phyloP scores from a whole-genome alignment of 2,797 vertebrate genomes.

The Anas georgica region DNA sequence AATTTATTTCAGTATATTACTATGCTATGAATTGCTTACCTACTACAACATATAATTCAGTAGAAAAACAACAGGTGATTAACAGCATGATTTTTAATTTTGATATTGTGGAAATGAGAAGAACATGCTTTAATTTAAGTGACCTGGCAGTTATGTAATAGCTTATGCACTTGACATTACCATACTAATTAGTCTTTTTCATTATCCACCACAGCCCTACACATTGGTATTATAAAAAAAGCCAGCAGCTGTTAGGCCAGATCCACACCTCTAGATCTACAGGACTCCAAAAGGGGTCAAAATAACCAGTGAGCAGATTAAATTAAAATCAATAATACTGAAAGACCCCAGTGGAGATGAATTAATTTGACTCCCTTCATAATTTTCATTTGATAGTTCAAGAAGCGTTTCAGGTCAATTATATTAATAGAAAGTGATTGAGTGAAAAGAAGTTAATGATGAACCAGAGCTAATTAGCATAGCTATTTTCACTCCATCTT shows the following conservation, averaged over 20 bases:
- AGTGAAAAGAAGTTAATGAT: conserved; percentile 59
- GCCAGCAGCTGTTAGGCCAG: background rate
- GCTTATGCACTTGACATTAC: background rate
- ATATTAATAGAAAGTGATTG: conserved; percentile 50
- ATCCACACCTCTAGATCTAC: background rate
- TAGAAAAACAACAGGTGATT: conserved; percentile 25
- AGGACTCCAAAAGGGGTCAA: background rate
- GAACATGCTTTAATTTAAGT: conserved; percentile 21
- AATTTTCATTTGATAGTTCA: conserved; percentile 39
- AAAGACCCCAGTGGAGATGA: conserved; percentile 1
- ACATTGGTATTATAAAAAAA: background rate
- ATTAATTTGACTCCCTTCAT: conserved; percentile 26
- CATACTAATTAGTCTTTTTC: background rate
- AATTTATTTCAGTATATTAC: background rate
- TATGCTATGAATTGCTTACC: background rate
- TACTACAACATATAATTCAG: conserved; percentile 12
- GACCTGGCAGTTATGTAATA: background rate
- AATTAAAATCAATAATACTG: background rate
- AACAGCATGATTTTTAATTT: conserved; percentile 14
- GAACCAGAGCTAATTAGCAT: conserved; percentile 51
- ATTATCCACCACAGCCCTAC: background rate
- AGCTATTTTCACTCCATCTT: conserved; percentile 49
- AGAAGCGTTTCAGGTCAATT: conserved; percentile 52
- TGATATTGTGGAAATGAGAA: background rate
- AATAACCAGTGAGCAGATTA: background rate